Percentiles rank a stretch among this genome's conserved stretches.
Evolutionary conservation across 2,113 vertebrate species (phyloP).

Genomic region (Aepyceros melampus): DNA sequence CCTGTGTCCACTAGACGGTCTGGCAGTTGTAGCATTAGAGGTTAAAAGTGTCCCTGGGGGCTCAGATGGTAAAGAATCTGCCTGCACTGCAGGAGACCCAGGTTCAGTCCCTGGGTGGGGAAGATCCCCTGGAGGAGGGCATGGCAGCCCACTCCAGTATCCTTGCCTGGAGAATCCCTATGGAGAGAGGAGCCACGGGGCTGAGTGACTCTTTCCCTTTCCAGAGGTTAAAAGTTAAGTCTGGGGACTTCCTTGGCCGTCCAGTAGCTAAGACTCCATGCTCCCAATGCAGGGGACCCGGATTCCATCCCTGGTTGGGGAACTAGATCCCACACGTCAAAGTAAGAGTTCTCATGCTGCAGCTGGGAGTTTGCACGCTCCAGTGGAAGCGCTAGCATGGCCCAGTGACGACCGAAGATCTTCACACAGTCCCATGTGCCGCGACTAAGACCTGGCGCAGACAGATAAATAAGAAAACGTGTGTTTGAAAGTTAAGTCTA

Average conservation of each 20-base stretch:
- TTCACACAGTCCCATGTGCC: background rate
- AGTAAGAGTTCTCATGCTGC: background rate
- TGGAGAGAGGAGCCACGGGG: background rate
- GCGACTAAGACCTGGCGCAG: background rate
- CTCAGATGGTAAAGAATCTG: background rate
- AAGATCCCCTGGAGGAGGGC: background rate
- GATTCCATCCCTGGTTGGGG: background rate
- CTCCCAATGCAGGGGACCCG: background rate
- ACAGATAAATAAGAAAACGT: background rate
- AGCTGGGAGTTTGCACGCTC: background rate
- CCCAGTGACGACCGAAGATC: fast-evolving
- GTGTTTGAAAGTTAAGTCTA: background rate
- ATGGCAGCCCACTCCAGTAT: background rate
- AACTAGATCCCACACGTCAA: background rate
- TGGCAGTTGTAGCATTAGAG: background rate
- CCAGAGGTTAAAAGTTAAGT: background rate
- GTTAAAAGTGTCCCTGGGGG: background rate
- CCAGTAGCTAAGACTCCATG: background rate
- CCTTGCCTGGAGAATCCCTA: background rate
- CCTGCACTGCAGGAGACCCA: background rate
- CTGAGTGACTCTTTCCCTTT: background rate
- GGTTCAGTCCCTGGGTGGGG: background rate
- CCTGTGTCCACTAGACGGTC: no score
- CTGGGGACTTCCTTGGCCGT: background rate
- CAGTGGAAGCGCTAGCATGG: fast-evolving